A percentile compares a stretch with the other conserved stretches of the same genome.
These are phyloP conservation scores for Dinothrombium tinctorium DNA, from an alignment of 1,140 invertebrate genomes.

Conservation along the genomic window DNA sequence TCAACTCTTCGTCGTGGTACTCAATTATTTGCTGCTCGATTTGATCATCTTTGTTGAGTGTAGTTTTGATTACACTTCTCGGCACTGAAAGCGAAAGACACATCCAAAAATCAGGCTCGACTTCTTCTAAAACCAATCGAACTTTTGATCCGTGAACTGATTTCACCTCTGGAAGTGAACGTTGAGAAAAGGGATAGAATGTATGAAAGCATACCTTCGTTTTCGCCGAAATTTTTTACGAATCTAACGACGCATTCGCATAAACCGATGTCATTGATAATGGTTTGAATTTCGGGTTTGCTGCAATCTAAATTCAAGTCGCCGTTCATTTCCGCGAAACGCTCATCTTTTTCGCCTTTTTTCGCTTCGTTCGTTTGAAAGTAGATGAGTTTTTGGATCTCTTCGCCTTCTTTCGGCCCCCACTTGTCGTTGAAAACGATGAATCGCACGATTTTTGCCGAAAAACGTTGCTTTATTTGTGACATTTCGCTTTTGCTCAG, in stretches of 20 bases:
- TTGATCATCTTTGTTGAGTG: not conserved
- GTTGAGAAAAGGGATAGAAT: not conserved
- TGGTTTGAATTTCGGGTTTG: not conserved
- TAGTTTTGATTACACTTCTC: slow-evolving; percentile 1
- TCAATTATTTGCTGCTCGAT: too few species aligned
- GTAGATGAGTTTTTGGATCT: slow-evolving; percentile 9
- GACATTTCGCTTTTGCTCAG: too few species aligned
- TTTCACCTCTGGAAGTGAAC: not conserved
- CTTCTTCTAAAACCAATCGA: slow-evolving; percentile 5
- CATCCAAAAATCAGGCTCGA: slow-evolving; percentile 8
- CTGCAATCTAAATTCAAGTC: not conserved
- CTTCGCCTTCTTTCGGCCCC: slow-evolving; percentile 7
- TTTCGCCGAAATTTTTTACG: slow-evolving; percentile 6
- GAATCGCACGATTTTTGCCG: not conserved
- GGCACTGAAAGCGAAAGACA: slow-evolving; percentile 2
- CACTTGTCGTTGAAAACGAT: slow-evolving; percentile 8
- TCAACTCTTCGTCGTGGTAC: slow-evolving; percentile 8
- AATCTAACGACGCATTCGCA: slow-evolving; percentile 10
- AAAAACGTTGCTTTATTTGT: too few species aligned
- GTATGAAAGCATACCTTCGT: not conserved
- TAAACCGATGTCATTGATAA: slow-evolving; percentile 5
- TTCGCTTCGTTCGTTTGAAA: not conserved
- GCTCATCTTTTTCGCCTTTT: not conserved
- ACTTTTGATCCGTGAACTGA: slow-evolving; percentile 8
- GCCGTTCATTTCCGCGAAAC: not conserved